Evolutionary conservation across 2,888 invertebrate genomes (phyloP).

Genomic region (Lumbricus terrestris): DNA sequence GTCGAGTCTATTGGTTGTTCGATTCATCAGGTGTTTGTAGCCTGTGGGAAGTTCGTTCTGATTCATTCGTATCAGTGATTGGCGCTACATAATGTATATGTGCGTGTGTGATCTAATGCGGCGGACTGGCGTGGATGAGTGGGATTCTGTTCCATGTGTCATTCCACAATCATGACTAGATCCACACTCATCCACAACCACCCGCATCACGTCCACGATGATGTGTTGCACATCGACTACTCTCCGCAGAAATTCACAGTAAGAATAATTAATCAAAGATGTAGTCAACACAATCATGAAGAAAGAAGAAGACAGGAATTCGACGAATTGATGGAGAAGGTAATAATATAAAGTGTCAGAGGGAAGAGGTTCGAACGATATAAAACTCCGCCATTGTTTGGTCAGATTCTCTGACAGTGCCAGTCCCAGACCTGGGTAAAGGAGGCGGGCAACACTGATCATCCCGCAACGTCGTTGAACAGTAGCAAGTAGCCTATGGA

Average conservation of each 20-base stretch:
- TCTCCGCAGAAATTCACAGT: not conserved
- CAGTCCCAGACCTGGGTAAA: too few relatives aligned
- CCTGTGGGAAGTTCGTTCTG: not conserved
- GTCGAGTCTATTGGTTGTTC: not conserved
- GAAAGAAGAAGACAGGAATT: not conserved
- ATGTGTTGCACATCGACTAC: not conserved
- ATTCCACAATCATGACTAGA: conserved; percentile 8
- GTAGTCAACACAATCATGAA: too few relatives aligned
- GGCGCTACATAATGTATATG: not conserved
- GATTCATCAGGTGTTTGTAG: not conserved
- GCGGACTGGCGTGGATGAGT: conserved; percentile 14
- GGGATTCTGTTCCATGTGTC: not conserved
- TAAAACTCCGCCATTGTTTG: too few relatives aligned
- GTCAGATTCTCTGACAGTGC: too few relatives aligned
- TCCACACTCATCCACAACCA: conserved; percentile 12
- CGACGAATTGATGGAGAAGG: not conserved
- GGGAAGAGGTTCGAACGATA: too few relatives aligned
- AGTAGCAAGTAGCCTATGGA: too few relatives aligned
- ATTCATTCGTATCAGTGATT: not conserved
- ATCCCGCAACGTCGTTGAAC: too few relatives aligned
- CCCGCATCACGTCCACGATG: conserved; percentile 10
- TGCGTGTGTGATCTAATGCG: too few relatives aligned
- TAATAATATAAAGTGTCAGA: not conserved
- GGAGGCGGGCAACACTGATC: too few relatives aligned
- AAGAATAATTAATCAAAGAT: too few relatives aligned